Conservation (phyloP, 2,113 vertebrate species). For the Cyprichromis sp. region DNA sequence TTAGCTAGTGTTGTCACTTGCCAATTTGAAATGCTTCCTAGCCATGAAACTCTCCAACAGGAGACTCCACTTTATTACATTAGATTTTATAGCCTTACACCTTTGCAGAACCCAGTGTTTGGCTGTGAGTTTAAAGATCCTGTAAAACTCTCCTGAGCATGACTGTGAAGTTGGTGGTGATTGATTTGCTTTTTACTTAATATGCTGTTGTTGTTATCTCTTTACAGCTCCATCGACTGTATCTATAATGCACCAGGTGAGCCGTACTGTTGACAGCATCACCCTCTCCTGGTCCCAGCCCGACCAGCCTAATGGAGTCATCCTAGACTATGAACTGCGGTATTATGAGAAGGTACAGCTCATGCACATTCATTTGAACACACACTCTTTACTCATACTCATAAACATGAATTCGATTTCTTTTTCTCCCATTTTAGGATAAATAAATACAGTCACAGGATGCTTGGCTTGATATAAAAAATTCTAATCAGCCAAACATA, state of each 20-base stretch:
- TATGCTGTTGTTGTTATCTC: constrained; percentile 21
- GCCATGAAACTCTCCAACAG: constrained; percentile 6
- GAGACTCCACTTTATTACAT: constrained; percentile 13
- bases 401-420: neutral
- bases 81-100: constrained; percentile 14
- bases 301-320: constrained; percentile 95
- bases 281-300: constrained; percentile 98
- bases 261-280: constrained; percentile 91
- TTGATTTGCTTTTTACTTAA: constrained; percentile 12
- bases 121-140: constrained; percentile 26
- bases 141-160: neutral
- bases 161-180: neutral
- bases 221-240: constrained; percentile 88
- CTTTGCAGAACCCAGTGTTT: constrained; percentile 24
- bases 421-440: neutral
- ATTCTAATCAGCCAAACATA: neutral
- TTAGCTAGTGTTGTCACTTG: constrained; percentile 26
- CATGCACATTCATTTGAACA: neutral
- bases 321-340: constrained; percentile 95
- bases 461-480: neutral
- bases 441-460: neutral
- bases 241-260: constrained; percentile 98
- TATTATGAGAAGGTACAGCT: constrained; percentile 91
- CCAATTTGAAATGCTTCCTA: neutral
- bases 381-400: neutral